A percentile compares a stretch with the other conserved stretches of the same genome.
Evolutionary conservation across 2,113 vertebrate genomes (phyloP).

Genomic region (Callorhinus ursinus): DNA sequence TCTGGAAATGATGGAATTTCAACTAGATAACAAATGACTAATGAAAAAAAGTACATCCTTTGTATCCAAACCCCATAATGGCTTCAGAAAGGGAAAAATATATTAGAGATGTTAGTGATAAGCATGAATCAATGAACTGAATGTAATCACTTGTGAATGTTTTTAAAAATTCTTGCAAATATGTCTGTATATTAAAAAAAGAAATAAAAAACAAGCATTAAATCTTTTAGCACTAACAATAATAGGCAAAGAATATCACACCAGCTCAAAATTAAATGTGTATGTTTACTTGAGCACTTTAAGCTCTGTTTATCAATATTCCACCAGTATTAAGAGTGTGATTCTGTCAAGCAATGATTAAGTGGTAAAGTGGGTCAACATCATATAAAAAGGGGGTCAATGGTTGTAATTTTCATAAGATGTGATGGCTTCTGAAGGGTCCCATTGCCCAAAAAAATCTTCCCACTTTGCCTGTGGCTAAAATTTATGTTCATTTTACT

Average conservation of each 20-base stretch:
- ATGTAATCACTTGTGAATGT: background rate
- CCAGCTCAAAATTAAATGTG: constrained; percentile 58
- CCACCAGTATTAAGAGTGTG: constrained; percentile 20
- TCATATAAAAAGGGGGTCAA: background rate
- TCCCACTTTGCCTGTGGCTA: background rate
- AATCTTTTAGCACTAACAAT: constrained; percentile 51
- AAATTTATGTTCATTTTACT: background rate
- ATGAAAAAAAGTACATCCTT: background rate
- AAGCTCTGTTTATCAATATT: constrained; percentile 48
- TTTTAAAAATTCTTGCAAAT: constrained; percentile 32
- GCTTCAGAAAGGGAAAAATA: background rate
- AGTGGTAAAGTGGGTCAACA: background rate
- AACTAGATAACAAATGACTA: background rate
- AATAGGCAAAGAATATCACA: constrained; percentile 47
- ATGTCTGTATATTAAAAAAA: constrained; percentile 40
- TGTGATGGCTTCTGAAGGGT: background rate
- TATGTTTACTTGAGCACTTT: background rate
- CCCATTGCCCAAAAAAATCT: background rate
- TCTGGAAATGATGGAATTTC: background rate
- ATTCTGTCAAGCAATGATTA: background rate
- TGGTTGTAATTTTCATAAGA: background rate
- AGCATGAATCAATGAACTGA: background rate
- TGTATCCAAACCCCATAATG: background rate
- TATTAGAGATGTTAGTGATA: background rate
- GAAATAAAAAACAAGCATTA: background rate